Conservation (phyloP, 2,113 vertebrate genomes). For the Petaurus breviceps region DNA sequence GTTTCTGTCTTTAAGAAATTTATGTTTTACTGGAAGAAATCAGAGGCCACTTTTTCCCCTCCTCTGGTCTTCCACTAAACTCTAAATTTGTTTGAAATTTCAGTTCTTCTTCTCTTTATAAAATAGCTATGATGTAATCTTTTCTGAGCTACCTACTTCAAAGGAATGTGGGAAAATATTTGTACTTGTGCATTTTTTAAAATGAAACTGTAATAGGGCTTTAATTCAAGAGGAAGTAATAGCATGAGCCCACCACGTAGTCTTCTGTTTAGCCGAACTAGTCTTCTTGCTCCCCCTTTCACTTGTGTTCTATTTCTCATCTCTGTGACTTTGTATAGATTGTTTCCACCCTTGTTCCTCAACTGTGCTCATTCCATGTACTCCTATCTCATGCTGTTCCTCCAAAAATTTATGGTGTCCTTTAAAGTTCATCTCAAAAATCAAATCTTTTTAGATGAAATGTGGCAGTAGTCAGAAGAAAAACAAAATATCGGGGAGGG, state of each 20-base stretch:
- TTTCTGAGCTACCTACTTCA: no score
- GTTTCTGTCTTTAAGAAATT: not conserved
- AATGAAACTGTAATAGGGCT: not conserved
- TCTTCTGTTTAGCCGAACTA: not conserved
- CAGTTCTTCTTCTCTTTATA: not conserved
- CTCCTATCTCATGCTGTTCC: not conserved
- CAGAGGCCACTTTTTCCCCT: not conserved
- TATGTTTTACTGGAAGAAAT: not conserved
- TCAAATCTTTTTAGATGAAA: not conserved
- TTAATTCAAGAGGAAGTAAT: not conserved
- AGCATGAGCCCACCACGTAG: not conserved
- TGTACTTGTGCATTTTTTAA: not conserved
- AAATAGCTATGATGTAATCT: not conserved
- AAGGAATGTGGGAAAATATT: not conserved
- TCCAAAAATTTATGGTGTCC: not conserved
- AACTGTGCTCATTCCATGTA: not conserved
- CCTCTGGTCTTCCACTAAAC: not conserved
- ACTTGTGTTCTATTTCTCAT: not conserved
- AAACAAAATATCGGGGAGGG: not conserved
- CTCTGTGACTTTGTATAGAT: not conserved
- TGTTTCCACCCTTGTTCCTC: not conserved
- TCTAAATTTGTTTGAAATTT: not conserved
- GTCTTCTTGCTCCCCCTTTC: not conserved
- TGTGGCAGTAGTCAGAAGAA: not conserved
- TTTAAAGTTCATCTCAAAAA: not conserved